These are phyloP conservation scores for Blastobasis lacticolella DNA, from an alignment of 2,888 invertebrate genomes.

Conservation along the genomic window DNA sequence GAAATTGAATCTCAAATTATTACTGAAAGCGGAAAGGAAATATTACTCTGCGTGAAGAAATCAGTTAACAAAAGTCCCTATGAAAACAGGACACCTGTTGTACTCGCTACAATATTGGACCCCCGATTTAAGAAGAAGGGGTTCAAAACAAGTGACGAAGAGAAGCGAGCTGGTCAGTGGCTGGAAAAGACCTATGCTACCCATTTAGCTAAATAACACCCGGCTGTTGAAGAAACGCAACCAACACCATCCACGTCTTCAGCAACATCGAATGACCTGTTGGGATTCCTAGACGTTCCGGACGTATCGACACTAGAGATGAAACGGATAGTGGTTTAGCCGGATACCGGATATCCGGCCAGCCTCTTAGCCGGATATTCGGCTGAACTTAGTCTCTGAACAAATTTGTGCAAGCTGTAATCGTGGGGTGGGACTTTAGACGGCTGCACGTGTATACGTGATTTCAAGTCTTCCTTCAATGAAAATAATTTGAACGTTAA, in stretches of 20 bases:
- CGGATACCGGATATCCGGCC: too few species aligned
- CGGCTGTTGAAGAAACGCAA: neutral
- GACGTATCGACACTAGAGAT: too few species aligned
- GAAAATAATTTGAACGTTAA: too few species aligned
- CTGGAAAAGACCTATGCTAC: constrained; percentile 1
- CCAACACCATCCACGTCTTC: constrained; percentile 3
- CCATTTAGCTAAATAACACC: constrained; percentile 1
- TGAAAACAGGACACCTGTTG: constrained; percentile 4
- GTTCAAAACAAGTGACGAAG: constrained; percentile 1
- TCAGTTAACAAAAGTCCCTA: neutral
- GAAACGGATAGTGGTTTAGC: too few species aligned
- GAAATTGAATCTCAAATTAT: neutral
- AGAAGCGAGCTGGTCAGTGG: constrained; percentile 1
- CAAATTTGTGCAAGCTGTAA: too few species aligned
- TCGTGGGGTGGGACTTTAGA: too few species aligned
- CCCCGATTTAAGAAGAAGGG: constrained; percentile 3
- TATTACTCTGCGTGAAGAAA: constrained; percentile 1
- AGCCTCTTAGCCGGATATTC: too few species aligned
- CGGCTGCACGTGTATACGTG: too few species aligned
- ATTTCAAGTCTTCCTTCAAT: too few species aligned
- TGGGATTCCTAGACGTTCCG: constrained; percentile 4
- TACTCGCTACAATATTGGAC: constrained; percentile 2
- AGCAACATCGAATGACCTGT: constrained; percentile 3
- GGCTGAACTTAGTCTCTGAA: too few species aligned
- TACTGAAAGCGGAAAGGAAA: neutral